phyloP scores from a whole-genome alignment of 2,113 vertebrate genomes.

The Brienomyrus brachyistius region DNA sequence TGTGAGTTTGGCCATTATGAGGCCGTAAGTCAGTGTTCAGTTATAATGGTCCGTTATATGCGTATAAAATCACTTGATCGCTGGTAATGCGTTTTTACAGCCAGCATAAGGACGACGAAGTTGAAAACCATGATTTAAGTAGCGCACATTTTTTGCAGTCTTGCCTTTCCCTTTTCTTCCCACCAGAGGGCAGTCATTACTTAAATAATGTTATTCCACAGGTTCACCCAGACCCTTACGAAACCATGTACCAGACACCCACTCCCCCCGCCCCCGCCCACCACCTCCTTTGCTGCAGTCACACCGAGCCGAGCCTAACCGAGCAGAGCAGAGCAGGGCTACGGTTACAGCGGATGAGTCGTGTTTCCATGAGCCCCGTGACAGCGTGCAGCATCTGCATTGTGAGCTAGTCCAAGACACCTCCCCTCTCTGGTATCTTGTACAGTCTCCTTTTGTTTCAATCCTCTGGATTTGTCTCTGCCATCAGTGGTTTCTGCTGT shows the following conservation, averaged over 20 bases:
- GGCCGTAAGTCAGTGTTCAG: not conserved
- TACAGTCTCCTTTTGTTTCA: not conserved
- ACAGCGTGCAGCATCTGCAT: not conserved
- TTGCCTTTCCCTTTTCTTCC: conserved; percentile 18
- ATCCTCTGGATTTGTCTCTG: conserved; percentile 1
- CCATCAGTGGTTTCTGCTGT: not conserved
- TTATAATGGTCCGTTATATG: not conserved
- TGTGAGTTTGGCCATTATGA: not conserved
- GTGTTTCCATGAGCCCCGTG: conserved; percentile 14
- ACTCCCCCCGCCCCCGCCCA: not conserved
- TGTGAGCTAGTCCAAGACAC: not conserved
- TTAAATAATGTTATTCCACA: not conserved
- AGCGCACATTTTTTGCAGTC: conserved; percentile 37
- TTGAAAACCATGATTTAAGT: not conserved
- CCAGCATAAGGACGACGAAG: not conserved
- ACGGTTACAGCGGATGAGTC: conserved; percentile 19
- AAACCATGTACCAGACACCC: not conserved
- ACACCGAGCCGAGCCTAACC: conserved; percentile 2
- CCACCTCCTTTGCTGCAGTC: conserved; percentile 22
- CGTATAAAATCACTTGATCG: not conserved
- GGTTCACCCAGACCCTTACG: not conserved
- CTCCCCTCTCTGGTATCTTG: not conserved
- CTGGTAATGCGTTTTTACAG: not conserved
- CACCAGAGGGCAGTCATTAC: conserved; percentile 20
- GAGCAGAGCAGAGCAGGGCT: not conserved